Evolutionary conservation across 2,888 invertebrate species (phyloP).

Genomic region (Lagria hirta): DNA sequence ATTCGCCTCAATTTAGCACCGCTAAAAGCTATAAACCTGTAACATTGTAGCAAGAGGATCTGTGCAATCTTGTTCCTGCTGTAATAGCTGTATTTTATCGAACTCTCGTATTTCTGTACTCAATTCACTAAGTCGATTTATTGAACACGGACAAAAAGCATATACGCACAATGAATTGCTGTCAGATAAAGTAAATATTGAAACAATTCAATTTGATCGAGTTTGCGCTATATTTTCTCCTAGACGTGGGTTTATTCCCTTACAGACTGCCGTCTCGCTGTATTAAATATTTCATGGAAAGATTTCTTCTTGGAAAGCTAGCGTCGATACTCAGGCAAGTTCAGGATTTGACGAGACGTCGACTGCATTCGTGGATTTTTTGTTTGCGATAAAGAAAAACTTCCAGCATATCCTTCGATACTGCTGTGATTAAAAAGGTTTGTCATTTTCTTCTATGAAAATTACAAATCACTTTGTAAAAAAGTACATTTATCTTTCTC

Average conservation of each 20-base stretch:
- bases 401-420: too few species aligned
- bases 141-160: constrained; percentile 24
- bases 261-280: constrained; percentile 2
- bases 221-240: constrained; percentile 13
- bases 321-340: too few species aligned
- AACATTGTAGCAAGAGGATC: constrained; percentile 33
- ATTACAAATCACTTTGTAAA: too few species aligned
- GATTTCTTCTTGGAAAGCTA: too few species aligned
- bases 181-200: constrained; percentile 23
- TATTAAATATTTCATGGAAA: constrained; percentile 14
- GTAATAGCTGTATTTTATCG: constrained; percentile 40
- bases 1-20: constrained; percentile 37
- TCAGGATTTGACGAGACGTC: too few species aligned
- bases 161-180: constrained; percentile 26
- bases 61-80: constrained; percentile 37
- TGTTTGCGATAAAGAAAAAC: too few species aligned
- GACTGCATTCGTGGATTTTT: too few species aligned
- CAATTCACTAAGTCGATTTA: constrained; percentile 29
- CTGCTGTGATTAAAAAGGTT: too few species aligned
- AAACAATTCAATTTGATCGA: constrained; percentile 21
- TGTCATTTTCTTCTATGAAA: too few species aligned
- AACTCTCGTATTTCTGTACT: constrained; percentile 34
- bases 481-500: too few species aligned
- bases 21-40: constrained; percentile 39
- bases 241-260: constrained; percentile 9